Conservation (phyloP, 2,797 vertebrate genomes). For the Gobio occitaniae region DNA sequence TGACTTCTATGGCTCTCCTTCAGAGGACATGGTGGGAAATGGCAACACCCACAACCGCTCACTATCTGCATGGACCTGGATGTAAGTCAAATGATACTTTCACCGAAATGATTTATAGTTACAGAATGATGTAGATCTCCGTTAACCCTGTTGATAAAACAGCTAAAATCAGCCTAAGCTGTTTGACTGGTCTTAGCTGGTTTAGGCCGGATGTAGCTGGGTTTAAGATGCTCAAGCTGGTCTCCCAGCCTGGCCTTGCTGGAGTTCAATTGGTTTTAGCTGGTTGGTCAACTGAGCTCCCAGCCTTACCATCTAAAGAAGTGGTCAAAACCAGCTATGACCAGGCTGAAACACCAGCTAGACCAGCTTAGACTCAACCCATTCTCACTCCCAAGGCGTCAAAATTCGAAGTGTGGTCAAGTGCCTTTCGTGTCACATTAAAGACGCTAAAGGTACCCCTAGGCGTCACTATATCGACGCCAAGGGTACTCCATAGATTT, state of each 20-base stretch:
- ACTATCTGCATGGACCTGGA: slow-evolving; percentile 78
- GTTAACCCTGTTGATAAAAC: background rate
- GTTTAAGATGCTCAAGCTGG: background rate
- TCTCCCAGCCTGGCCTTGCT: background rate
- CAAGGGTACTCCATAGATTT: too few species aligned
- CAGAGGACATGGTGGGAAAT: slow-evolving; percentile 40
- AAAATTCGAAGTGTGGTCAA: too few species aligned
- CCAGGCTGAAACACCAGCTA: too few species aligned
- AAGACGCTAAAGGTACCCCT: too few species aligned
- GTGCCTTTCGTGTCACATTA: too few species aligned
- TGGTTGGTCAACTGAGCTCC: background rate
- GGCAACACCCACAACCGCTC: slow-evolving; percentile 71
- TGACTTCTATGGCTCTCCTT: slow-evolving; percentile 2
- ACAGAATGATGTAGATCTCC: background rate
- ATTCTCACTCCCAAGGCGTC: too few species aligned
- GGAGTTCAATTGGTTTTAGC: background rate
- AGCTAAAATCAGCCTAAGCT: background rate
- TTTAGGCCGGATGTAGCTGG: background rate
- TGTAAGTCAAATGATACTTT: slow-evolving; percentile 59
- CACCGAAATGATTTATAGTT: background rate
- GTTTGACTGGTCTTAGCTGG: background rate
- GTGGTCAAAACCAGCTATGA: background rate
- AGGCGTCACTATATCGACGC: too few species aligned
- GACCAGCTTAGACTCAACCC: too few species aligned
- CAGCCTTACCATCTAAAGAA: background rate